A percentile compares a stretch with the other conserved stretches of the same genome.
Conservation (phyloP, 2,888 invertebrate genomes). For the Drosophila subquinaria region DNA sequence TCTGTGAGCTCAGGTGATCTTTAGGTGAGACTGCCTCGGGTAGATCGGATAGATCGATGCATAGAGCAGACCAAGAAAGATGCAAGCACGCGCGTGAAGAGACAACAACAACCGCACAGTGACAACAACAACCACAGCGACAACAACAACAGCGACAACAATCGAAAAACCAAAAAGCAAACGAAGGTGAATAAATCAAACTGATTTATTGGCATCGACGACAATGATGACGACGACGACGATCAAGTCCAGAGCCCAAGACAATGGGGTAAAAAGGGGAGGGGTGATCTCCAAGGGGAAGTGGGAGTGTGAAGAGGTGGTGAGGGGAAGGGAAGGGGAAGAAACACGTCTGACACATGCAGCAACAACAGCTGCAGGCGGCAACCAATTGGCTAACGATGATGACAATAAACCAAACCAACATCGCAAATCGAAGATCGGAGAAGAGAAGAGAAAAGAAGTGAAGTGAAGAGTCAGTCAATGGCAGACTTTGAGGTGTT, state of each 20-base stretch:
- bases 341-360: slow-evolving; percentile 65
- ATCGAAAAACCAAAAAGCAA: slow-evolving; percentile 44
- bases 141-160: slow-evolving; percentile 52
- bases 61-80: slow-evolving; percentile 49
- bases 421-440: not conserved
- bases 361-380: slow-evolving; percentile 51
- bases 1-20: slow-evolving; percentile 63
- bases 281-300: not conserved
- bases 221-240: slow-evolving; percentile 63
- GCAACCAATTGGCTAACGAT: slow-evolving; percentile 20
- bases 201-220: slow-evolving; percentile 79
- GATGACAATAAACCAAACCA: slow-evolving; percentile 28
- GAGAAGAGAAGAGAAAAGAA: not conserved
- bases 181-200: slow-evolving; percentile 78
- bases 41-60: slow-evolving; percentile 36
- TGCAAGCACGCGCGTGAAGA: slow-evolving; percentile 76
- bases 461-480: not conserved
- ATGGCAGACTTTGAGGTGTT: slow-evolving; percentile 48
- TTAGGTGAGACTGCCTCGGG: slow-evolving; percentile 30
- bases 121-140: slow-evolving; percentile 53
- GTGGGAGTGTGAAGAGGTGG: slow-evolving; percentile 37
- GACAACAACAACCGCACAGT: slow-evolving; percentile 56
- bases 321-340: slow-evolving; percentile 2
- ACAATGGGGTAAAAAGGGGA: slow-evolving; percentile 42
- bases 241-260: slow-evolving; percentile 32